Evolutionary conservation across 1,140 invertebrate species (phyloP), one percentile per base, ranked within the genome.

Genomic region (Luehdorfia chinensis): DNA sequence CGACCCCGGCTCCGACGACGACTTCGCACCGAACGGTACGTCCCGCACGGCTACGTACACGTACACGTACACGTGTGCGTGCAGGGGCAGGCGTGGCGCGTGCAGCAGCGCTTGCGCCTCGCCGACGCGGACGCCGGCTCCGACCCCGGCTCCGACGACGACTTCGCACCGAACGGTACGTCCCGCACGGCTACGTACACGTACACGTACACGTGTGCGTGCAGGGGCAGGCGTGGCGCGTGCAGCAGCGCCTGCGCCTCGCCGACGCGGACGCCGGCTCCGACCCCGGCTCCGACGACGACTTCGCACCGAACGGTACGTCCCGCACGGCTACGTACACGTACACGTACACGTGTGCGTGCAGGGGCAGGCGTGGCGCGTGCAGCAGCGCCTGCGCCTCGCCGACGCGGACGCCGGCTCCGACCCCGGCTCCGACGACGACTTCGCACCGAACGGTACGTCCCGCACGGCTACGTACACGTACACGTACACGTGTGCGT

Each of bases 1-100:
- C 19, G 34, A 52, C 57, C 30, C 52, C 46, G 0, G 16, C 2
- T 7, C 55, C 45, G 28, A 56, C 12, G 52, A 63, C 9, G 72
- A 84, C 27, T 80, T 75, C 14, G 70, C 73, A 0, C 71, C 75
- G 9, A 80, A 80, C 18, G 80, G 75, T 74, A 21, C 2, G 4
- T 6, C n/a, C 2, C 25, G 25, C 25, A n/a, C n/a, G n/a, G n/a
- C n/a, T n/a, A n/a, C n/a, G n/a, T n/a, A n/a, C n/a, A n/a, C n/a
- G n/a, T n/a, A n/a, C n/a, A n/a, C n/a, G n/a, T n/a, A n/a, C 64
- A 74, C 6, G 55, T 79, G 4, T 4, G 4, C 4, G 69, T 71
- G 6, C 46, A 32, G 9, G 66, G 57, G 0, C 50, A 53, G 12
- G 4, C 51, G 30, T 84, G 77, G 71, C 55, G 70, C 5, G 64